Conservation (phyloP, 2,797 vertebrate species). For the Nothura maculosa region DNA sequence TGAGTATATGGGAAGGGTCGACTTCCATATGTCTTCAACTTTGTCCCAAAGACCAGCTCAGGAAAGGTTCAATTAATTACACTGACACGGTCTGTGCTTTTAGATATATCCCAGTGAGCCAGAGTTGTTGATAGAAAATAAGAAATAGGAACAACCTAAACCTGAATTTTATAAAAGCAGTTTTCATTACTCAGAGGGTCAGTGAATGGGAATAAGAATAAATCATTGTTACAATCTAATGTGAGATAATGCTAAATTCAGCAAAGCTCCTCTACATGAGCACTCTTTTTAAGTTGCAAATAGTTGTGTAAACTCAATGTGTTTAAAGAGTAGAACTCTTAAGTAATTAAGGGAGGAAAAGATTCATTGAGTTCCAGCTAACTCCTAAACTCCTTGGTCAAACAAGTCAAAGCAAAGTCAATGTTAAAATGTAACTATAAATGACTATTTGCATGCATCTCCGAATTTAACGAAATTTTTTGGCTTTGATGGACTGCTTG, state of each 20-base stretch:
- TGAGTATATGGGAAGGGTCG: slow-evolving; percentile 28
- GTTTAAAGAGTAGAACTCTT: not conserved
- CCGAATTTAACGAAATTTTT: not conserved
- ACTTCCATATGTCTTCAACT: not conserved
- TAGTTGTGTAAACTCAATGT: not conserved
- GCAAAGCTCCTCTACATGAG: not conserved
- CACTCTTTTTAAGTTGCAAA: not conserved
- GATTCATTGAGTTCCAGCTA: not conserved
- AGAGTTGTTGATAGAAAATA: not conserved
- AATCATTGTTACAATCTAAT: slow-evolving; percentile 15
- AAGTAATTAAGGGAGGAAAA: not conserved
- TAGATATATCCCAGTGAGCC: not conserved
- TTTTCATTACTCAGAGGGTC: not conserved
- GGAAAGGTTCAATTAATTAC: not conserved
- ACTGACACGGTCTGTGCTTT: not conserved
- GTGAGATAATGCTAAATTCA: slow-evolving; percentile 14
- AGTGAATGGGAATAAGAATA: not conserved
- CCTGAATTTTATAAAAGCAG: not conserved
- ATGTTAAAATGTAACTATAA: not conserved
- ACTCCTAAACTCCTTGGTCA: not conserved
- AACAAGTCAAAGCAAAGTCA: not conserved
- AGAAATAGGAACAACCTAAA: not conserved
- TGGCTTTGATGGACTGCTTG: not conserved
- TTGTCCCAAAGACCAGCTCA: not conserved
- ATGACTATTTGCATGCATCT: not conserved